These are phyloP conservation scores for Julus scandinavius DNA, from an alignment of 2,888 invertebrate genomes.

Conservation along the genomic window DNA sequence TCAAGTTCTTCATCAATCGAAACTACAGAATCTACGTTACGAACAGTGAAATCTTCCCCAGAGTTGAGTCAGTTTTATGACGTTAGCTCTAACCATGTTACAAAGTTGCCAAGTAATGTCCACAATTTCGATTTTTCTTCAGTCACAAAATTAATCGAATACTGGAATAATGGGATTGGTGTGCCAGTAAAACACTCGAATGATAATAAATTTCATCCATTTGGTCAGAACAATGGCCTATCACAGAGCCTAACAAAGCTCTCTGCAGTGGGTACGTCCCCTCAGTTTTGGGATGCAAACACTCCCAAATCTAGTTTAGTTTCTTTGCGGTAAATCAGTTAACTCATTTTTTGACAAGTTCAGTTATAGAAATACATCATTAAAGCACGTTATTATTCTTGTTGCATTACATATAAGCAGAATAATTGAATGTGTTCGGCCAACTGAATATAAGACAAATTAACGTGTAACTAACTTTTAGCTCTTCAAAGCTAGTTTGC, in stretches of 20 bases:
- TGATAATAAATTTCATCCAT: not conserved
- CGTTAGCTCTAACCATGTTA: not conserved
- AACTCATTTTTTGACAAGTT: not conserved
- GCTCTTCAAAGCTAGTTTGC: not conserved
- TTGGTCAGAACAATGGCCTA: not conserved
- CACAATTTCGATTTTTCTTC: not conserved
- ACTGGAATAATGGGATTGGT: not conserved
- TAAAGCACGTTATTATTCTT: not conserved
- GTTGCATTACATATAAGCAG: too few relatives aligned
- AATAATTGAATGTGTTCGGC: too few relatives aligned
- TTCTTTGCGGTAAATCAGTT: not conserved
- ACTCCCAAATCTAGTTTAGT: not conserved
- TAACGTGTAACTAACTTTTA: not conserved
- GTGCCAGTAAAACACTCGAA: not conserved
- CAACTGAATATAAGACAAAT: not conserved
- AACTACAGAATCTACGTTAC: not conserved
- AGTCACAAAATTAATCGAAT: not conserved
- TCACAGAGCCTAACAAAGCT: conserved; percentile 12
- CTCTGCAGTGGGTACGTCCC: not conserved
- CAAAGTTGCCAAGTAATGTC: not conserved
- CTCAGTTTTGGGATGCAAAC: not conserved
- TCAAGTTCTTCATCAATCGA: not conserved
- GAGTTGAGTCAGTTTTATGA: not conserved
- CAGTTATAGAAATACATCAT: not conserved
- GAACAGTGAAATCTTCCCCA: conserved; percentile 1